These are phyloP conservation scores for Dichetophora obliterata DNA, from an alignment of 2,888 invertebrate species.

Conservation along the genomic window DNA sequence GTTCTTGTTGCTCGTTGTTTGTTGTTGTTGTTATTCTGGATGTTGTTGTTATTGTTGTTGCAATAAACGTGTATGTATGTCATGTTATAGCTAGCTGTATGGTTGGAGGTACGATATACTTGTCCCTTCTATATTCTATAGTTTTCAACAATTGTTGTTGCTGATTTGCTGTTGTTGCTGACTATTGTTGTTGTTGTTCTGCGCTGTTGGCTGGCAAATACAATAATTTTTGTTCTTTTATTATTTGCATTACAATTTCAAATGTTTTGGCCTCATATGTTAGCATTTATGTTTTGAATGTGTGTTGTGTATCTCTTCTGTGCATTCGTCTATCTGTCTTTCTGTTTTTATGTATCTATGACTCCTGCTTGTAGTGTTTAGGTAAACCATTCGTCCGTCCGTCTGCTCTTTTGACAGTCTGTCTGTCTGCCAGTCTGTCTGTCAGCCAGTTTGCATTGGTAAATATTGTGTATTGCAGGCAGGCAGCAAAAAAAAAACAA, in stretches of 20 bases:
- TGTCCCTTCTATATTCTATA: neutral
- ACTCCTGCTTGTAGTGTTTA: no score
- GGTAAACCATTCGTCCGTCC: no score
- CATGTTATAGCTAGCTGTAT: no score
- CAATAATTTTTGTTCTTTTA: constrained; percentile 14
- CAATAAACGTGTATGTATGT: neutral
- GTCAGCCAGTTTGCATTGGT: neutral
- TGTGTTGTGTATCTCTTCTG: neutral
- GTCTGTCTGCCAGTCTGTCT: neutral
- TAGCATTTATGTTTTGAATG: neutral
- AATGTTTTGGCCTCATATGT: constrained; percentile 5
- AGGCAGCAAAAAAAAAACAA: neutral
- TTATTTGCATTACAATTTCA: constrained; percentile 27
- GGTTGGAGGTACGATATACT: neutral
- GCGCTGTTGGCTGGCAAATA: constrained; percentile 26
- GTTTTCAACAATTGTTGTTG: constrained; percentile 8
- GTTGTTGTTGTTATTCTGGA: neutral
- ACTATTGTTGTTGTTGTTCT: constrained; percentile 7
- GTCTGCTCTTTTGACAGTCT: neutral
- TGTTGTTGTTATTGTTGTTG: neutral
- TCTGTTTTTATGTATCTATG: neutral
- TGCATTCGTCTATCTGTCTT: neutral
- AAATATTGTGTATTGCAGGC: constrained; percentile 1
- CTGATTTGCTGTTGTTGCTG: neutral
- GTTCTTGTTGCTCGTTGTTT: constrained; percentile 27